Evolutionary conservation across 2,797 vertebrate species (phyloP).

Genomic region (Glyptemys insculpta): DNA sequence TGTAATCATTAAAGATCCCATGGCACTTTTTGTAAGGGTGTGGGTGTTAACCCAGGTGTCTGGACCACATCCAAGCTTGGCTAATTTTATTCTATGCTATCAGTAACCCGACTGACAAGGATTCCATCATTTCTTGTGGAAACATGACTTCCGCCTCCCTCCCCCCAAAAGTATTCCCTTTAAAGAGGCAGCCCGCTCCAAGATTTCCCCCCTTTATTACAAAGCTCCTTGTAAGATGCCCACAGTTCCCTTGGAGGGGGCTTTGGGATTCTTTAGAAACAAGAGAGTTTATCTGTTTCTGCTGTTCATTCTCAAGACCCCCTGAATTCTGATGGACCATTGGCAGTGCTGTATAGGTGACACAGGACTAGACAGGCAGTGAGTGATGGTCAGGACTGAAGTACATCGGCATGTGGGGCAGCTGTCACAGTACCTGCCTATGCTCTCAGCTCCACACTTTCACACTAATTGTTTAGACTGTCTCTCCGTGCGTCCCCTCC

Average conservation of each 20-base stretch:
- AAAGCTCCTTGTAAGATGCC: background rate
- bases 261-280: background rate
- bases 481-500: fast-evolving
- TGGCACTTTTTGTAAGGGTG: background rate
- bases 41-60: background rate
- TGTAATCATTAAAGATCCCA: background rate
- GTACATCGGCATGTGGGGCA: background rate
- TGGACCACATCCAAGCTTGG: background rate
- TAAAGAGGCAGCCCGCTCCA: background rate
- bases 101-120: background rate
- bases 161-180: background rate
- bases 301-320: background rate
- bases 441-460: background rate
- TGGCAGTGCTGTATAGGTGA: background rate
- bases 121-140: background rate
- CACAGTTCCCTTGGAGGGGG: background rate
- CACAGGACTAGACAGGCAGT: background rate
- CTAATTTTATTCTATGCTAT: background rate
- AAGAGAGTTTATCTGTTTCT: background rate
- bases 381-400: background rate
- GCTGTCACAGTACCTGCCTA: background rate
- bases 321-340: background rate
- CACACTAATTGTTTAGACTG: fast-evolving
- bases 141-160: background rate
- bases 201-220: background rate